Percentiles rank a stretch among this genome's conserved stretches.
These are phyloP conservation scores for Zeuzera pyrina DNA, from an alignment of 2,888 invertebrate genomes.

Conservation along the genomic window DNA sequence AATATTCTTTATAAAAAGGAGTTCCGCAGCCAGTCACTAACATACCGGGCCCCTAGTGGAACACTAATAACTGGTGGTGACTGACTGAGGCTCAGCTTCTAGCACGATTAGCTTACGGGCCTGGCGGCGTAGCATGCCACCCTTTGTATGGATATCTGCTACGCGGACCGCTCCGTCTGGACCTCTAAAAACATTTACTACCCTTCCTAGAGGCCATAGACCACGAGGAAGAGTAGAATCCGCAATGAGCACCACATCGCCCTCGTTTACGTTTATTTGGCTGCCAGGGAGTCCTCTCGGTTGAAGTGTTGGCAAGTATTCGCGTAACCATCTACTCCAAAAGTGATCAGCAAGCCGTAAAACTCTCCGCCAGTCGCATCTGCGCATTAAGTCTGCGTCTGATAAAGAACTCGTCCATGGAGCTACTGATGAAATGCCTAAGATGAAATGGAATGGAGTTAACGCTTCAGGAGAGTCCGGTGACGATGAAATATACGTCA, in stretches of 20 bases:
- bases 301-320: constrained; percentile 2
- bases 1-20: too few relatives aligned
- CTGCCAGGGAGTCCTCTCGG: not conserved
- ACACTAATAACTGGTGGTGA: constrained; percentile 2
- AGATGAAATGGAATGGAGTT: constrained; percentile 5
- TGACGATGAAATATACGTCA: constrained; percentile 1
- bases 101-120: too few relatives aligned
- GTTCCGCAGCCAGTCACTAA: too few relatives aligned
- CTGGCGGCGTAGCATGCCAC: constrained; percentile 1
- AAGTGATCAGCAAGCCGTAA: constrained; percentile 4
- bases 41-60: constrained; percentile 3
- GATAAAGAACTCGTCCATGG: constrained; percentile 1
- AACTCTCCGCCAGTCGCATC: constrained; percentile 3
- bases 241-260: constrained; percentile 4
- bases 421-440: constrained; percentile 1
- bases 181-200: constrained; percentile 1
- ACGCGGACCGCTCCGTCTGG: constrained; percentile 4
- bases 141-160: constrained; percentile 3
- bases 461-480: constrained; percentile 1
- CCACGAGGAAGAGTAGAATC: constrained; percentile 4
- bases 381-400: constrained; percentile 2
- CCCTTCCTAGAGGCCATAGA: constrained; percentile 4
- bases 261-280: not conserved
- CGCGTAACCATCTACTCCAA: constrained; percentile 5
- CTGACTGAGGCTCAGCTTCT: constrained; percentile 1